Base-by-base conservation (phyloP, 1,140 invertebrate genomes). In the Drosophila hydei region DNA sequence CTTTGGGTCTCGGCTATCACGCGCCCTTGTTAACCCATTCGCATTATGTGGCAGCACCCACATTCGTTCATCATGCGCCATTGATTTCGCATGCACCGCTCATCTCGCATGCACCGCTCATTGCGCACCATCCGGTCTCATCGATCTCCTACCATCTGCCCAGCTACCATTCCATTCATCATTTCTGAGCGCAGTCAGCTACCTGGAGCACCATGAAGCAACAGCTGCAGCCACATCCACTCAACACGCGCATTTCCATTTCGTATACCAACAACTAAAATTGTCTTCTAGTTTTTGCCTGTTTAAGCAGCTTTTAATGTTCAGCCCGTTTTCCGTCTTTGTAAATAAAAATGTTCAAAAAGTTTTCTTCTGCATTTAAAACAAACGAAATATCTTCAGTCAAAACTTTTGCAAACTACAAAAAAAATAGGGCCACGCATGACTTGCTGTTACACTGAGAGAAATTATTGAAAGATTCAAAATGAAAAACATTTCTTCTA, bases 81-180 rank as follows among this genome's bases (percentile, higher is more conserved):
- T 61, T 90, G 18, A 79, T 90, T 59, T 85, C 79, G 25, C 84
- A 89, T 61, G 84, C 84, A 52, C 87, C 87, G 25, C 69, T 87
- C 64, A 81, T 88, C 50, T 50, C 83, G 19, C 83, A 88, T 63
- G 81, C 84, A 5, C 83, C 83, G 8, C 51, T 88, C 21, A 68
- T 74, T 38, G 51, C 77, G 27, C 87, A 90, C 52, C 85, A 81
- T 11, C 72, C 84, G 9, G 50, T 87, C 16, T 61, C 75, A 3
- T 72, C 80, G 38, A 6, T 89, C 9, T 90, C 89, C 7, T 84
- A 90, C 61, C 89, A 90, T 51, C 68, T 87, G 55, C 89, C 89
- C 38, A 70, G 52, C 59, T 88, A 88, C 56, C 89, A 90, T 19
- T 89, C 89, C 51, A 74, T 84, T 8, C 89, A 91, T 73, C 80